These are phyloP conservation scores for Paraplagusia blochii DNA, from an alignment of 2,113 vertebrate genomes.

Conservation along the genomic window DNA sequence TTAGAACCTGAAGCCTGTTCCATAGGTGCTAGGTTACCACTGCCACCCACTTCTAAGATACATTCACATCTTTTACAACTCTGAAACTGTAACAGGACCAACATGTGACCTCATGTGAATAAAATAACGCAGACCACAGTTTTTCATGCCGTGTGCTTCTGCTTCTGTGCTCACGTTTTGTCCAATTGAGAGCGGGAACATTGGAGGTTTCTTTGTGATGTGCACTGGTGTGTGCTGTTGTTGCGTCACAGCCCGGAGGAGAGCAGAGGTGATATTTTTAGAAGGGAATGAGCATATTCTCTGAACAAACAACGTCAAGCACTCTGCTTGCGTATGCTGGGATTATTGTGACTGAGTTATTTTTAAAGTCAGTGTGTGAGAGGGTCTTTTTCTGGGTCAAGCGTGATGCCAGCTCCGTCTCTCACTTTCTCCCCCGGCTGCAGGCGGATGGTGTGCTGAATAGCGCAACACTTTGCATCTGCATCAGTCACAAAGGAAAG, in stretches of 20 bases:
- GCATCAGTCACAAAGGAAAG: slow-evolving; percentile 19
- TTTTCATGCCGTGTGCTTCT: background rate
- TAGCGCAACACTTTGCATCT: slow-evolving; percentile 37
- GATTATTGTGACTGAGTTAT: slow-evolving; percentile 73
- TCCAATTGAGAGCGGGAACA: slow-evolving; percentile 26
- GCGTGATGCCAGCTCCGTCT: slow-evolving; percentile 44
- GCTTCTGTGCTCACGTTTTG: slow-evolving; percentile 4
- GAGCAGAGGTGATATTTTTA: slow-evolving; percentile 64
- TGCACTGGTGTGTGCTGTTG: slow-evolving; percentile 49
- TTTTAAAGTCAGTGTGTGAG: slow-evolving; percentile 59
- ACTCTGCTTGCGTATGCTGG: slow-evolving; percentile 66
- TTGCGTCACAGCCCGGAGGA: slow-evolving; percentile 62
- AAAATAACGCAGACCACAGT: background rate
- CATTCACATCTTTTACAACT: no score
- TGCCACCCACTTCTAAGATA: no score
- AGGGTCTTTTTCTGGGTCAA: slow-evolving; percentile 67
- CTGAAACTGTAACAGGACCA: background rate
- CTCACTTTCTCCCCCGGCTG: slow-evolving; percentile 24
- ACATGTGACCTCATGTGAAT: background rate
- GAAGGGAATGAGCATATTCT: slow-evolving; percentile 69
- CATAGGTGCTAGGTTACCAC: no score
- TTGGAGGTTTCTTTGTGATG: slow-evolving; percentile 38
- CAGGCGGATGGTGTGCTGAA: slow-evolving; percentile 27
- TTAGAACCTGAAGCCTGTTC: no score
- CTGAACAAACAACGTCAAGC: slow-evolving; percentile 63